Conservation (phyloP, 2,797 vertebrate species). For the Atherinosoma microstoma region DNA sequence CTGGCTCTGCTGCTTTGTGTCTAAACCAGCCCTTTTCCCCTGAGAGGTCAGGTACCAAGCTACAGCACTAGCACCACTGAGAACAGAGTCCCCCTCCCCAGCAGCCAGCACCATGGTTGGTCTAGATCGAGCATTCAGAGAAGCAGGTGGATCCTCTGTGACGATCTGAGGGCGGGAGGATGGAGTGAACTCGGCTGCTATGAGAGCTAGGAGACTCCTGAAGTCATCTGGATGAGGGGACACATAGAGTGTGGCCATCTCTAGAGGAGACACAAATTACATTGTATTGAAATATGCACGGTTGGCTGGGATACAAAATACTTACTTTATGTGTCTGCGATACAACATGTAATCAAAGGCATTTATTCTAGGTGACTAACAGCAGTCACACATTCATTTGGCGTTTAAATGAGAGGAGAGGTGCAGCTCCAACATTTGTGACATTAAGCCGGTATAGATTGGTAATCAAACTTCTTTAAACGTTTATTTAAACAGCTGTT, state of each 20-base stretch:
- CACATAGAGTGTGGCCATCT: constrained; percentile 87
- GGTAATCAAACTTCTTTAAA: not conserved
- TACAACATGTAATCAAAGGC: not conserved
- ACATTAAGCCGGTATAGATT: not conserved
- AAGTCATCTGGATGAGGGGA: constrained; percentile 88
- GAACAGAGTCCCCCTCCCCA: constrained; percentile 44
- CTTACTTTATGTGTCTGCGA: not conserved
- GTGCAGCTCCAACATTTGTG: not conserved
- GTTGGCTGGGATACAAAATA: not conserved
- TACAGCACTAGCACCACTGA: constrained; percentile 80
- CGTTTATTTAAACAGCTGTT: not conserved
- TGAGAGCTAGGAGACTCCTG: constrained; percentile 86
- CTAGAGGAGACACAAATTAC: constrained; percentile 45
- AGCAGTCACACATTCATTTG: not conserved
- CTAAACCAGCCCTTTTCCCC: constrained; percentile 68
- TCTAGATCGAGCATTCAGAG: constrained; percentile 64
- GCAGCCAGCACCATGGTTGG: constrained; percentile 73
- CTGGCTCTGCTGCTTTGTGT: constrained; percentile 79
- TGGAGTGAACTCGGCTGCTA: constrained; percentile 84
- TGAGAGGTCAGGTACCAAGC: constrained; percentile 82
- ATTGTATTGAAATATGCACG: not conserved
- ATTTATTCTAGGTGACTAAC: not conserved
- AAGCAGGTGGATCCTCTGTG: constrained; percentile 76
- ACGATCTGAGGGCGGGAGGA: constrained; percentile 58
- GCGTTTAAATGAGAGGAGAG: not conserved